Percentiles rank a stretch among this genome's conserved stretches.
Conservation (phyloP, 2,797 vertebrate species). For the Oryzias dopingdopingensis region DNA sequence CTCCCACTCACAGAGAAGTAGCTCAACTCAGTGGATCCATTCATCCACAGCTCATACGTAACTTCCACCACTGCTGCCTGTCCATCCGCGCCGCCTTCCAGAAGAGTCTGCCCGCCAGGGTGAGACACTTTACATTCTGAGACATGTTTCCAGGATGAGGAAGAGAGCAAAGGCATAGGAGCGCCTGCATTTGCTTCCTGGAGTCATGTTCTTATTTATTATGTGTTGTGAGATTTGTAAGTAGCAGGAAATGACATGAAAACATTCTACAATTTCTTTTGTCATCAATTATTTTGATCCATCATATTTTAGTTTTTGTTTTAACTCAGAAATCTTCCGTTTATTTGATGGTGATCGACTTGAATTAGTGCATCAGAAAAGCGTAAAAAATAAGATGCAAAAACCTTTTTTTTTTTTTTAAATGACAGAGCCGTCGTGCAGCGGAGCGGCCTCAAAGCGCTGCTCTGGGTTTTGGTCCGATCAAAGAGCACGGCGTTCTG, state of each 20-base stretch:
- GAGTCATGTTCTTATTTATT: too few species aligned
- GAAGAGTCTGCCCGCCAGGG: conserved; percentile 81
- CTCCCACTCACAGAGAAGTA: conserved; percentile 89
- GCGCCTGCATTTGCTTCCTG: too few species aligned
- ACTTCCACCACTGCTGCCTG: conserved; percentile 95
- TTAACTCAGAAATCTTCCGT: too few species aligned
- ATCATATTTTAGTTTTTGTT: too few species aligned
- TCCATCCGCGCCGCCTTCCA: conserved; percentile 90
- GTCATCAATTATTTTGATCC: too few species aligned
- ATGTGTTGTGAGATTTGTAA: too few species aligned
- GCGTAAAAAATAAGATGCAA: too few species aligned
- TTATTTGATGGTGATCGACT: too few species aligned
- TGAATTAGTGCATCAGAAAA: too few species aligned
- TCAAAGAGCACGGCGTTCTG: conserved; percentile 91
- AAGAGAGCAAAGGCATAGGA: too few species aligned
- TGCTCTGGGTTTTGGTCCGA: conserved; percentile 72
- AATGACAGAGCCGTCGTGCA: conserved; percentile 61
- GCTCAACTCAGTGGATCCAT: conserved; percentile 86
- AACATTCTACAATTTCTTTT: too few species aligned
- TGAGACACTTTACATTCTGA: conserved; percentile 45
- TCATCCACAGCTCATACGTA: conserved; percentile 90
- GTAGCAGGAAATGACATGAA: too few species aligned
- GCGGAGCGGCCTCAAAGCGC: conserved; percentile 52
- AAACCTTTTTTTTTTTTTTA: not conserved
- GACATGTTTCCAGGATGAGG: not conserved